These are phyloP conservation scores for Corynorhinus townsendii DNA, from an alignment of 2,113 vertebrate species.

Conservation along the genomic window DNA sequence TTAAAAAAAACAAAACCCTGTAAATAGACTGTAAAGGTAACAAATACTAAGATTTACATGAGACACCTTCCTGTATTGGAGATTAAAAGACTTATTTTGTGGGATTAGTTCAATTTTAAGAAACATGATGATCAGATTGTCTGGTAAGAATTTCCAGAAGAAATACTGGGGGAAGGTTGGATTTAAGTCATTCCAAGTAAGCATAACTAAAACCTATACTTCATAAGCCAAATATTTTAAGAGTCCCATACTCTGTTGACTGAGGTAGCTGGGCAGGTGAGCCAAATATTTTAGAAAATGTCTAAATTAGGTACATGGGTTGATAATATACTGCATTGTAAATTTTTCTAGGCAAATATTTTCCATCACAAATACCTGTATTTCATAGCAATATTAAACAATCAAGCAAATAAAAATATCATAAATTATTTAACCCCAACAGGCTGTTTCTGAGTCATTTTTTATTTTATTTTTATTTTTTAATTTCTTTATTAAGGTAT, in stretches of 20 bases:
- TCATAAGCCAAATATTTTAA: neutral
- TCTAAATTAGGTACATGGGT: neutral
- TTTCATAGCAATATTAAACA: conserved; percentile 4
- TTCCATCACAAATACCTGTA: neutral
- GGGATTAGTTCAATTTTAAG: conserved; percentile 34
- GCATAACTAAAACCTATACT: conserved; percentile 13
- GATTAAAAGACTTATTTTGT: conserved; percentile 25
- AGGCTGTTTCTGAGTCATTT: neutral
- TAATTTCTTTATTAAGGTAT: too few species aligned
- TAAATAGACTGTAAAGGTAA: conserved; percentile 38
- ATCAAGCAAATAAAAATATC: conserved; percentile 12
- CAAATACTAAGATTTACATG: neutral
- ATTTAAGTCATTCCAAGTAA: neutral
- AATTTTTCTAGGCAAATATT: neutral
- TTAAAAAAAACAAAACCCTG: neutral
- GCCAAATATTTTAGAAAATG: neutral
- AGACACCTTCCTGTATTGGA: neutral
- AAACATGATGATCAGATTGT: conserved; percentile 3
- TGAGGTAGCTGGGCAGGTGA: neutral
- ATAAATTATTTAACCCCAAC: neutral
- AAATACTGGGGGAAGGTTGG: neutral
- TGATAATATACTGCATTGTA: neutral
- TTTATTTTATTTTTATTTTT: neutral
- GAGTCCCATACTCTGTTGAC: too few species aligned
- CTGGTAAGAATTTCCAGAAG: neutral